Conservation (phyloP, 2,113 vertebrate genomes). For the Coryphaenoides rupestris region DNA sequence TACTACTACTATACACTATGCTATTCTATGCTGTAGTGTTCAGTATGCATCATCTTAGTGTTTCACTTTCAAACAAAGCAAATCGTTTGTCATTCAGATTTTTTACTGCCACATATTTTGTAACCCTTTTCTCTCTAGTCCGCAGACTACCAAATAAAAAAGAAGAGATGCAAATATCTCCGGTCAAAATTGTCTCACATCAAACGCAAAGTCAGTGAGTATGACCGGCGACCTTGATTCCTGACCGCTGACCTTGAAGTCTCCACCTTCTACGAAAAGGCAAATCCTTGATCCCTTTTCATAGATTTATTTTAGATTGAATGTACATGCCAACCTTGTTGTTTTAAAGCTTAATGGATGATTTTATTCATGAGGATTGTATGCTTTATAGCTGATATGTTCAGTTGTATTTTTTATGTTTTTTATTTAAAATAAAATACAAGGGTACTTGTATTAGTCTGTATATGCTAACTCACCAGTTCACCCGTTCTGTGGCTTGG, state of each 20-base stretch:
- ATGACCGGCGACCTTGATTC: slow-evolving; percentile 72
- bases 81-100: too few relatives aligned
- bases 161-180: slow-evolving; percentile 77
- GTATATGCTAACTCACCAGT: too few relatives aligned
- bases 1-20: background rate
- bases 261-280: too few relatives aligned
- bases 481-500: too few relatives aligned
- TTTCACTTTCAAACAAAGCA: background rate
- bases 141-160: slow-evolving; percentile 80
- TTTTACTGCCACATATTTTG: too few relatives aligned
- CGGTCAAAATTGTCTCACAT: slow-evolving; percentile 82
- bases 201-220: slow-evolving; percentile 83
- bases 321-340: background rate
- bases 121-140: slow-evolving; percentile 63
- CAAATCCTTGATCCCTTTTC: background rate
- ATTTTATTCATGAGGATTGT: too few relatives aligned
- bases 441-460: too few relatives aligned
- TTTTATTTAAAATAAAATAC: too few relatives aligned
- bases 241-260: background rate
- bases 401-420: too few relatives aligned
- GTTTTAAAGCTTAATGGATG: background rate
- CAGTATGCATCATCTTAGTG: too few relatives aligned
- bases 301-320: background rate
- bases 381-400: too few relatives aligned
- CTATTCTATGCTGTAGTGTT: too few relatives aligned